Evolutionary conservation across 64 coral and sea anemone genomes (phyloP).

Genomic region (Montipora capricornis): DNA sequence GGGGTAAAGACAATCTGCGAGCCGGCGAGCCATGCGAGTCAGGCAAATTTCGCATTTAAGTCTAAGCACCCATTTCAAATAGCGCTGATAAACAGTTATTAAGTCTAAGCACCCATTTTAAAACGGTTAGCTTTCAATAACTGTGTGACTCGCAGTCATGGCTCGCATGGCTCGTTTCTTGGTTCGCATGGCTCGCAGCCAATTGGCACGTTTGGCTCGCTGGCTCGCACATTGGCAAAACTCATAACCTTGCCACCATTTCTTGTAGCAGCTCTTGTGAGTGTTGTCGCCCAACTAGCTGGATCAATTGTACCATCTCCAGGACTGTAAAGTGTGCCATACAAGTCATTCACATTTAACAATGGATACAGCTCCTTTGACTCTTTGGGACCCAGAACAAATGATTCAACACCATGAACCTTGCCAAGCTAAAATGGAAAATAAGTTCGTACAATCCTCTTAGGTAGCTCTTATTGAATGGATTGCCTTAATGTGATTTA

Average conservation of each 20-base stretch:
- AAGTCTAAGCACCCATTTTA: too few relatives aligned
- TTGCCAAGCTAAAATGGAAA: slow-evolving; percentile 85
- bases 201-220: too few relatives aligned
- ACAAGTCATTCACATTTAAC: slow-evolving; percentile 95
- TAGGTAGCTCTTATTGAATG: not conserved
- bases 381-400: slow-evolving; percentile 90
- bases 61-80: too few relatives aligned
- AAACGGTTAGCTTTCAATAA: too few relatives aligned
- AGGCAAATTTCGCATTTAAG: too few relatives aligned
- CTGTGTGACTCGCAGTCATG: too few relatives aligned
- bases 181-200: too few relatives aligned
- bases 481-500: not conserved
- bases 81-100: too few relatives aligned
- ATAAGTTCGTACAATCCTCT: too few relatives aligned
- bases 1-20: not conserved
- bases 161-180: too few relatives aligned
- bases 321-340: slow-evolving; percentile 93
- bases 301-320: slow-evolving; percentile 99
- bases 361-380: slow-evolving; percentile 93
- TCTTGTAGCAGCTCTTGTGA: slow-evolving; percentile 89
- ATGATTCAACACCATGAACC: slow-evolving; percentile 93
- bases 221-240: too few relatives aligned
- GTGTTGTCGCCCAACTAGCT: slow-evolving; percentile 92
- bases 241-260: slow-evolving; percentile 75
- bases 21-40: too few relatives aligned